A percentile compares a stretch with the other conserved stretches of the same genome.
Evolutionary conservation across 2,113 vertebrate species (phyloP).

Genomic region (Polyodon spathula): DNA sequence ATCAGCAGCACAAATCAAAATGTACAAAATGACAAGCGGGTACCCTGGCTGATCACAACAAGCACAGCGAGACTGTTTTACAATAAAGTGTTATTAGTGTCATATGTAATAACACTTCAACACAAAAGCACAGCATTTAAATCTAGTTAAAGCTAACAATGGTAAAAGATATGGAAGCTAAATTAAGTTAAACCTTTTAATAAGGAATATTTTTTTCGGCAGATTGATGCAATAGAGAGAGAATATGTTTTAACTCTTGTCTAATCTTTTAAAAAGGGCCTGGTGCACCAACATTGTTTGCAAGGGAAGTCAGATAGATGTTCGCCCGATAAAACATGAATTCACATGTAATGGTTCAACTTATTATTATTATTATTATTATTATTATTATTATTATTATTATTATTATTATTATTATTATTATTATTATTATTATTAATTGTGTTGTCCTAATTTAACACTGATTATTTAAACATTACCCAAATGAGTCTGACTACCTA

Average conservation of each 20-base stretch:
- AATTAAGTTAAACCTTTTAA: slow-evolving; percentile 2
- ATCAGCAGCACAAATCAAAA: slow-evolving; percentile 41
- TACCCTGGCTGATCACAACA: slow-evolving; percentile 4
- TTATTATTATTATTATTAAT: no score
- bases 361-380: no score
- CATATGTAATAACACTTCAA: slow-evolving; percentile 10
- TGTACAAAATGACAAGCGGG: slow-evolving; percentile 1
- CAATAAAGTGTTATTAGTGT: slow-evolving; percentile 9
- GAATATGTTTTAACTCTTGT: not conserved
- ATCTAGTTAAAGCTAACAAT: slow-evolving; percentile 3
- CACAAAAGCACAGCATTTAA: slow-evolving; percentile 8
- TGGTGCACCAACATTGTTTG: no score
- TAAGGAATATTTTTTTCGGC: not conserved
- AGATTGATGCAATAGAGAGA: not conserved
- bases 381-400: no score
- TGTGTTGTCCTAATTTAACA: no score
- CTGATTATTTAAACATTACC: no score
- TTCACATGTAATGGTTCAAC: no score
- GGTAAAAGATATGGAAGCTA: slow-evolving; percentile 9
- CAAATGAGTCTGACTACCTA: no score
- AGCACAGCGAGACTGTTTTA: slow-evolving; percentile 9
- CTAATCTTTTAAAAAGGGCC: no score
- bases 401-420: no score
- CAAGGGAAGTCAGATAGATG: no score
- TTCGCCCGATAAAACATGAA: no score